Percentiles rank a stretch among this genome's conserved stretches.
phyloP scores from a whole-genome alignment of 2,113 vertebrate species.

The Cyanoliseus patagonus region DNA sequence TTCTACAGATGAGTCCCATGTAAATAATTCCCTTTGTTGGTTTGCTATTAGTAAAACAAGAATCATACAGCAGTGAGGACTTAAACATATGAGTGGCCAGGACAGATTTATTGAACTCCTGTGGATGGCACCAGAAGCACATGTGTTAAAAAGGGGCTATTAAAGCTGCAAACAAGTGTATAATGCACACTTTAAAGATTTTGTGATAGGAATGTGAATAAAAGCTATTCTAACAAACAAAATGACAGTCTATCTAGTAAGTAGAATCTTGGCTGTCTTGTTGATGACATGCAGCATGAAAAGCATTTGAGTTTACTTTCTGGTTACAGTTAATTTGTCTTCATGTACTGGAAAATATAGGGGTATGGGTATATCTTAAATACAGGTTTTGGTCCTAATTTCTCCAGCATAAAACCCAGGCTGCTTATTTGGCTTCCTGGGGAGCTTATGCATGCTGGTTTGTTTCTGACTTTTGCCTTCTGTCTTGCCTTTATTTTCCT shows the following conservation, averaged over 20 bases:
- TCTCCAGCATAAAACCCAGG: not conserved
- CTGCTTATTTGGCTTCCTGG: not conserved
- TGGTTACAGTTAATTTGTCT: not conserved
- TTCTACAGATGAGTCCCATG: not conserved
- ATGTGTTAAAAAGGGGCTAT: not conserved
- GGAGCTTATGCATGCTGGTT: not conserved
- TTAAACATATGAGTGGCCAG: not conserved
- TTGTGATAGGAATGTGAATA: not conserved
- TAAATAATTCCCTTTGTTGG: not conserved
- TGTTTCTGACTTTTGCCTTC: not conserved
- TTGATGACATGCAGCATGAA: not conserved
- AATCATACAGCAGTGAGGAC: not conserved
- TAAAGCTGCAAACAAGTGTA: not conserved
- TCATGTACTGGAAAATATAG: not conserved
- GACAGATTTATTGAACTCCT: slow-evolving; percentile 10
- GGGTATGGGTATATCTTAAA: not conserved
- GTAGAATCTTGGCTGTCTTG: not conserved
- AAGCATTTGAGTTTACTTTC: not conserved
- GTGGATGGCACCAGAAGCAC: slow-evolving; percentile 42
- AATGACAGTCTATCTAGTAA: not conserved
- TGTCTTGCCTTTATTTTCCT: not conserved
- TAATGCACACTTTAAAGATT: not conserved
- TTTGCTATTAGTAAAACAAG: not conserved
- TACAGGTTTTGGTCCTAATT: not conserved
- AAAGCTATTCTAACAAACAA: not conserved